Base-by-base conservation (phyloP, 2,888 invertebrate species). In the Amphipoea lucens region DNA sequence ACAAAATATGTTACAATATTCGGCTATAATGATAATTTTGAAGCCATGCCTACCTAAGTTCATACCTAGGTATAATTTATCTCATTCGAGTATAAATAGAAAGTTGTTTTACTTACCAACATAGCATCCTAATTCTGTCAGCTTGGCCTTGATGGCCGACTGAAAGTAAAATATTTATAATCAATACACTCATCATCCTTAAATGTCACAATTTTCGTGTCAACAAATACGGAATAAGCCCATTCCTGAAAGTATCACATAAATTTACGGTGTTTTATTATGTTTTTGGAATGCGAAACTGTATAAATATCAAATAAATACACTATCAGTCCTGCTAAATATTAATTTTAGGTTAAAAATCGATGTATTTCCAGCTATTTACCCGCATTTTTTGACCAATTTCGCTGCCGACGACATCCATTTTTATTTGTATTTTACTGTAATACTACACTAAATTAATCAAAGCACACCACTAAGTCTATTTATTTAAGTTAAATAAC, bases 81-180 rank as follows among this genome's bases (percentile, higher is more conserved):
- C 17, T 36, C 4, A n/a, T 42, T 76, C 29, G 12, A 57, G 14
- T 69, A n/a, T 77, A 29, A 20, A 66, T 62, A 69, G 12, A 78
- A 73, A 71, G 54, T 67, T 84, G 78, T 45, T 66, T 74, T 78
- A 97, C 98, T 97, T 96, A 98, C 98, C 98, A 83, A 99, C 99
- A 95, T 99, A 99, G 81, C 99, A 98, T 40, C 99, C 99, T 77
- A 99, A 96, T 96, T 99, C 99, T 85, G 99, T 98, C 75, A 99
- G 97, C 95, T 99, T 99, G 63, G 99, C 99, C 95, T 99, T 99
- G 89, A 99, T 99, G 62, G 99, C 99, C 88, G 99, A 98, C 99
- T 99, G 96, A 81, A 97, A 92, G 91, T 90, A 89, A 90, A 89
- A 85, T 74, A 79, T 60, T 72, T 65, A 42, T 60, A 81, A 87